A percentile compares a stretch with the other conserved stretches of the same genome.
Conservation (phyloP, 2,888 invertebrate species). For the Zootermopsis nevadensis region DNA sequence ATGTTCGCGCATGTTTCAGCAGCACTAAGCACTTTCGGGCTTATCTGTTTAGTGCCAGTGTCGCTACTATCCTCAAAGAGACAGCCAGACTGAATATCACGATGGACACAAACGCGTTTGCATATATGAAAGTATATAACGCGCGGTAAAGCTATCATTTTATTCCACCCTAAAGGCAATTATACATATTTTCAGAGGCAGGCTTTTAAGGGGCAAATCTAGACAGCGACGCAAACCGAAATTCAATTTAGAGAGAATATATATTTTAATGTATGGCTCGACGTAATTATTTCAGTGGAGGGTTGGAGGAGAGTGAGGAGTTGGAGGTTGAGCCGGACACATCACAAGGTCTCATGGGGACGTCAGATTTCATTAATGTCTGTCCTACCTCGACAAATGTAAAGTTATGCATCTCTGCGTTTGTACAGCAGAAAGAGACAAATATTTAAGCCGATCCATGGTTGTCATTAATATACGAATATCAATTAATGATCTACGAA, state of each 20-base stretch:
- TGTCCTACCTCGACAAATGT: neutral
- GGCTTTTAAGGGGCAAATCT: slow-evolving; percentile 29
- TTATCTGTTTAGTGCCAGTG: too few relatives aligned
- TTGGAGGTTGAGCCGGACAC: neutral
- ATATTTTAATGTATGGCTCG: slow-evolving; percentile 28
- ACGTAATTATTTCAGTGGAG: slow-evolving; percentile 18
- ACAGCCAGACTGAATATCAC: neutral
- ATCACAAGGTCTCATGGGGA: neutral
- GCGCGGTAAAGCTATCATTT: slow-evolving; percentile 1
- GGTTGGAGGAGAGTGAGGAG: neutral
- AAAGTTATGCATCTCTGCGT: neutral
- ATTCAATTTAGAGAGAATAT: slow-evolving; percentile 27
- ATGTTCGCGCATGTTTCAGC: too few relatives aligned
- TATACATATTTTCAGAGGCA: slow-evolving; percentile 23
- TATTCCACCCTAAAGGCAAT: slow-evolving; percentile 12
- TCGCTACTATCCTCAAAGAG: neutral
- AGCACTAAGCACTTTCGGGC: too few relatives aligned
- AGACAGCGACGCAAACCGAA: slow-evolving; percentile 13
- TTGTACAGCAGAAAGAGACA: neutral
- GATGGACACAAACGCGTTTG: neutral
- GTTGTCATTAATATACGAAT: neutral
- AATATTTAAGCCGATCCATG: neutral
- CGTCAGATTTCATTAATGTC: slow-evolving; percentile 21
- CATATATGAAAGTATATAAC: neutral
- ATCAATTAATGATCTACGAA: neutral